Percentiles rank a stretch among this genome's conserved stretches.
Evolutionary conservation across 2,888 invertebrate genomes (phyloP).

Genomic region (Hypomecis atomaria): DNA sequence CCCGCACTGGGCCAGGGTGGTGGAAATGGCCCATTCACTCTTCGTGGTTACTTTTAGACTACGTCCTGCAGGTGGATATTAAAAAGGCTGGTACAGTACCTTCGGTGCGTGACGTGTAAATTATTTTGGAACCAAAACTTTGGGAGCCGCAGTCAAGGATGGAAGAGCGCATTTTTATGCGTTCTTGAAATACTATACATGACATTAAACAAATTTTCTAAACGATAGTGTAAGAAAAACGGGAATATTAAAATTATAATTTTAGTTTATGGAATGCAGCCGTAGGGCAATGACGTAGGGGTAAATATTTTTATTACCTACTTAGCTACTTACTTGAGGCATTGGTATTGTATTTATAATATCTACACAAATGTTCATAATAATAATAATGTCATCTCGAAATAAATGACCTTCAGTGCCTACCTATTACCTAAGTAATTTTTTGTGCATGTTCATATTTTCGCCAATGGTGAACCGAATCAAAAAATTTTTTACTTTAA

Average conservation of each 20-base stretch:
- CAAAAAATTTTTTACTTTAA: no score
- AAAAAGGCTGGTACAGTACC: no score
- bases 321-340: background rate
- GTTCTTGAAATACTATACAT: conserved; percentile 69
- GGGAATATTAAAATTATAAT: conserved; percentile 28
- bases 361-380: no score
- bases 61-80: no score
- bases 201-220: conserved; percentile 37
- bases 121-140: conserved; percentile 39
- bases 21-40: no score
- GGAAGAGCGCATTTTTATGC: conserved; percentile 64
- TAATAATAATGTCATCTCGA: no score
- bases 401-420: no score
- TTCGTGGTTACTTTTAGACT: no score
- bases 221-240: conserved; percentile 32
- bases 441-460: no score
- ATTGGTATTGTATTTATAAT: background rate
- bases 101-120: background rate
- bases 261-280: conserved; percentile 29
- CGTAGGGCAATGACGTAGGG: background rate
- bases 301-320: conserved; percentile 1
- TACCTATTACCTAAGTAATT: no score
- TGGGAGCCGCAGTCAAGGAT: conserved; percentile 51
- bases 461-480: no score
- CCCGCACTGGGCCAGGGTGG: no score